These are phyloP conservation scores for Cosmorhoe ocellata DNA, from an alignment of 2,888 invertebrate species.

Conservation along the genomic window DNA sequence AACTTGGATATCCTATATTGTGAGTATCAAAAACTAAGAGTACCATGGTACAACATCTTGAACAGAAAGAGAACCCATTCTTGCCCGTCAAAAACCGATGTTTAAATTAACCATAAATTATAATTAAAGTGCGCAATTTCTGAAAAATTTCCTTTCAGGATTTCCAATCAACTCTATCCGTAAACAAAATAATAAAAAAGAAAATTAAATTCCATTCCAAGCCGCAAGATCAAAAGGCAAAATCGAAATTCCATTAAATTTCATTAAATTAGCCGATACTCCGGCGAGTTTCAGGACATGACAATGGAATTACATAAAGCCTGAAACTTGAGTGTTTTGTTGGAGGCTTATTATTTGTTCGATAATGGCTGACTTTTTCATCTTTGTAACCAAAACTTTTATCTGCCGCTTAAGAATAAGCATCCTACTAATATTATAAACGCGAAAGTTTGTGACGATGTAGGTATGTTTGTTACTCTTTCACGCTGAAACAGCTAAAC, in stretches of 20 bases:
- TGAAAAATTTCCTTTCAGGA: neutral
- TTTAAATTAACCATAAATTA: neutral
- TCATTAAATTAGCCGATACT: constrained; percentile 2
- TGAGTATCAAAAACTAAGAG: too few relatives aligned
- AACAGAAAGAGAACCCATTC: too few relatives aligned
- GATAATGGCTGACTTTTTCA: neutral
- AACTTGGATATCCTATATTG: too few relatives aligned
- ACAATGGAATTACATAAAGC: constrained; percentile 6
- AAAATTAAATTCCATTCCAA: constrained; percentile 14
- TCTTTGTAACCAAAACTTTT: neutral
- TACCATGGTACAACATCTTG: too few relatives aligned
- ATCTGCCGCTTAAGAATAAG: too few relatives aligned
- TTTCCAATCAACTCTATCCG: neutral
- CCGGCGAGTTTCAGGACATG: constrained; percentile 5
- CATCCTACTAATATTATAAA: too few relatives aligned
- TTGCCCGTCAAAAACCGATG: too few relatives aligned
- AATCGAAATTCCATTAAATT: constrained; percentile 12
- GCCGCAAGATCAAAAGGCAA: constrained; percentile 14
- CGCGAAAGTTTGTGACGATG: too few relatives aligned
- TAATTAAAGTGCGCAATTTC: neutral
- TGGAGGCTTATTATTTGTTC: neutral
- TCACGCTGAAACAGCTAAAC: too few relatives aligned
- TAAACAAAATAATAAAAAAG: constrained; percentile 10
- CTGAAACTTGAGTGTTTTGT: neutral
- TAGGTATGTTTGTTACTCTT: too few relatives aligned